Evolutionary conservation across 2,888 invertebrate genomes (phyloP).

Genomic region (Beris morrisii): DNA sequence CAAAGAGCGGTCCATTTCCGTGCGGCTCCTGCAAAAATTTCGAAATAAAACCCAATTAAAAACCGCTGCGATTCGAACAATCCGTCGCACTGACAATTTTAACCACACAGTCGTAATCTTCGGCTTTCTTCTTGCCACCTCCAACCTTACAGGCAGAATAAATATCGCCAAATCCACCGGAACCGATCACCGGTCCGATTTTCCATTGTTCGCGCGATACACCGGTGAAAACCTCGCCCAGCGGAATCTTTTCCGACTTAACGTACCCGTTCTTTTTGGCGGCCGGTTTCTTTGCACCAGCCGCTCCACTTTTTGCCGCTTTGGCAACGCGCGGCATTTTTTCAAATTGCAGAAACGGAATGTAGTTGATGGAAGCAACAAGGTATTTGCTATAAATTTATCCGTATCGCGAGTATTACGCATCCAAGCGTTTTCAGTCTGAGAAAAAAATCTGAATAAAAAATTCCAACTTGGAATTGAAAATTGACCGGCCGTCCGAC

Average conservation of each 20-base stretch:
- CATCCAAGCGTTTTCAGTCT: neutral
- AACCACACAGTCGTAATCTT: constrained; percentile 69
- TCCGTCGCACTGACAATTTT: constrained; percentile 71
- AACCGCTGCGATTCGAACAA: neutral
- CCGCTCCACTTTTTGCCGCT: constrained; percentile 33
- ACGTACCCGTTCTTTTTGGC: constrained; percentile 50
- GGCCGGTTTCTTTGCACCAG: constrained; percentile 34
- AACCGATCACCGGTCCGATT: constrained; percentile 83
- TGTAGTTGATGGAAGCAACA: too few species aligned
- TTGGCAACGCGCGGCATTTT: constrained; percentile 42
- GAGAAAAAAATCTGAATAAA: neutral
- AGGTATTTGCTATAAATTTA: neutral
- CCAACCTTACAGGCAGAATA: constrained; percentile 75
- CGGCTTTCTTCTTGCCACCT: constrained; percentile 58
- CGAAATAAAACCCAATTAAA: constrained; percentile 6
- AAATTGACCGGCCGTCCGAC: neutral
- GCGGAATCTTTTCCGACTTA: constrained; percentile 49
- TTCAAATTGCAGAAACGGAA: too few species aligned
- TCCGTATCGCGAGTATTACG: neutral
- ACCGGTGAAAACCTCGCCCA: constrained; percentile 78
- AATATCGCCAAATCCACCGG: constrained; percentile 93
- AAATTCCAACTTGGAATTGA: neutral
- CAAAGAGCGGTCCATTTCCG: constrained; percentile 91
- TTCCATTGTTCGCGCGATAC: constrained; percentile 79
- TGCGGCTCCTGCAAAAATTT: constrained; percentile 74